These are phyloP conservation scores for Xenops minutus DNA, from an alignment of 2,797 vertebrate genomes.

Conservation along the genomic window DNA sequence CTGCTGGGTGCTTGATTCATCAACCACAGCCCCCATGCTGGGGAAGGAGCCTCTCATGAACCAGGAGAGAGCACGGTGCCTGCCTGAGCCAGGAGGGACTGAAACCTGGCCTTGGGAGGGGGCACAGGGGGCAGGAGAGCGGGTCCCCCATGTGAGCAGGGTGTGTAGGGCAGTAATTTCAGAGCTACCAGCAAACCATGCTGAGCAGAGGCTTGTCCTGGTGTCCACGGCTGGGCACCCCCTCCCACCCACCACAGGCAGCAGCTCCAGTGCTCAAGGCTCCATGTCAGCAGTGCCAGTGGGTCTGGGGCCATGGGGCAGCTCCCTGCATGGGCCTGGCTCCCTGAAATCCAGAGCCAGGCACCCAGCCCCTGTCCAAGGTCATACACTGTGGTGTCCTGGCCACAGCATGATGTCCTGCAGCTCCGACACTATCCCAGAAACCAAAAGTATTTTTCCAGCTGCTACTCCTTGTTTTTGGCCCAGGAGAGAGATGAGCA, in stretches of 20 bases:
- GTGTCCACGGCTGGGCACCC: neutral
- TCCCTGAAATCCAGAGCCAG: neutral
- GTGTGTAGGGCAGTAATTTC: neutral
- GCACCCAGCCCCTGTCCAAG: neutral
- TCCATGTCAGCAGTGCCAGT: fast-evolving
- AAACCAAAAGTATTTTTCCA: neutral
- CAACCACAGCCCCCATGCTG: neutral
- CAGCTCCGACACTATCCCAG: neutral
- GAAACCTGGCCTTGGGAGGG: neutral
- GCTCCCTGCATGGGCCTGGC: neutral
- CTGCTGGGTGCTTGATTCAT: fast-evolving
- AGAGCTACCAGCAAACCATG: fast-evolving
- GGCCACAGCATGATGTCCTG: fast-evolving
- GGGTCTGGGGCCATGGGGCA: neutral
- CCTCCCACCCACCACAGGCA: neutral
- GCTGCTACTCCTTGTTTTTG: neutral
- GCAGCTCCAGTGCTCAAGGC: fast-evolving
- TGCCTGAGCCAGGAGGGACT: neutral
- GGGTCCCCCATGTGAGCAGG: fast-evolving
- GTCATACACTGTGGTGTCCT: fast-evolving
- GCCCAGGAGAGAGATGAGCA: fast-evolving
- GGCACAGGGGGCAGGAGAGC: neutral
- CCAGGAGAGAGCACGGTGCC: neutral
- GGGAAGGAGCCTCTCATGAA: neutral
- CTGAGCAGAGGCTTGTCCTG: neutral